phyloP scores from a whole-genome alignment of 1,140 invertebrate genomes.

The Drosophila baimaii region DNA sequence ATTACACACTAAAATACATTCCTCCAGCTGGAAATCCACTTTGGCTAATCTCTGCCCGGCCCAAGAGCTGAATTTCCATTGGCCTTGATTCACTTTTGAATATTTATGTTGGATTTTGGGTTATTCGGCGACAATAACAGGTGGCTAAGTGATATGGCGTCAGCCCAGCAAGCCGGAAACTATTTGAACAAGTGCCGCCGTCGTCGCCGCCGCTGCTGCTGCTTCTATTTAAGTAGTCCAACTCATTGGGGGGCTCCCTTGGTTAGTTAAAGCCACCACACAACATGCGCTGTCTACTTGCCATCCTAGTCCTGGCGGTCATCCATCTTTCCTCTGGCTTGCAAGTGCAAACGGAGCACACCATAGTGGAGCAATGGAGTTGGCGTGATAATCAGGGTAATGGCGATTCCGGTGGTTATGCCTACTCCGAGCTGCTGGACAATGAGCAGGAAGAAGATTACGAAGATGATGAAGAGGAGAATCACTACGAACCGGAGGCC shows the following conservation, averaged over 20 bases:
- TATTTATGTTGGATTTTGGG: conserved; percentile 36
- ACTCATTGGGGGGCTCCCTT: not conserved
- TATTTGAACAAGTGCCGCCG: conserved; percentile 56
- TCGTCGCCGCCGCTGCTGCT: not conserved
- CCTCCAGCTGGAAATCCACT: not conserved
- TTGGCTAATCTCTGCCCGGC: not conserved
- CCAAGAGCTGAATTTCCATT: not conserved
- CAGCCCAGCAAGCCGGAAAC: conserved; percentile 10
- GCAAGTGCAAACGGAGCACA: conserved; percentile 24
- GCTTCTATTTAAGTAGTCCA: conserved; percentile 43
- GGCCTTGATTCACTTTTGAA: conserved; percentile 70
- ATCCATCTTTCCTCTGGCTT: not conserved
- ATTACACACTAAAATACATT: conserved; percentile 20
- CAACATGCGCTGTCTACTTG: conserved; percentile 40
- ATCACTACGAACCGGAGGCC: not conserved
- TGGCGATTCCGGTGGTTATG: not conserved
- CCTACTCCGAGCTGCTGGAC: conserved; percentile 12
- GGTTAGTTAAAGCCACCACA: not conserved
- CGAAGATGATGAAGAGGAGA: not conserved
- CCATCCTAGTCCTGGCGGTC: conserved; percentile 5
- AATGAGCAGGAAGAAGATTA: conserved; percentile 5
- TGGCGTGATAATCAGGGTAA: conserved; percentile 16
- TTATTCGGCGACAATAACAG: conserved; percentile 2
- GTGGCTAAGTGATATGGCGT: conserved; percentile 14
- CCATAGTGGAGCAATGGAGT: conserved; percentile 30